These are phyloP conservation scores for Miltochrista miniata DNA, from an alignment of 2,888 invertebrate species.

Conservation along the genomic window DNA sequence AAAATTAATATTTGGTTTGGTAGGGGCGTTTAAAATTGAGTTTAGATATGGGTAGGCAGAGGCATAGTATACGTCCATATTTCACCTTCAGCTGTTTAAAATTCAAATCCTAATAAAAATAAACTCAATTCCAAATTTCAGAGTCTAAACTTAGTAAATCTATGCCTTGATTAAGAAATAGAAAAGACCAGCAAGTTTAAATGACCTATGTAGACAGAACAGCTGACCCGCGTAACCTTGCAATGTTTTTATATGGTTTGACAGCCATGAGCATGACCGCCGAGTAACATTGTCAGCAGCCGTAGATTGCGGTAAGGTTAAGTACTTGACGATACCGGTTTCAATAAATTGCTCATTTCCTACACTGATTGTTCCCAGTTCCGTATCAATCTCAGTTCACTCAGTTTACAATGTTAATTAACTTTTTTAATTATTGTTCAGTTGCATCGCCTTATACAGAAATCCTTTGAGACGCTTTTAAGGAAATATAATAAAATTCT, in stretches of 20 bases:
- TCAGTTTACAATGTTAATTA: slow-evolving; percentile 5
- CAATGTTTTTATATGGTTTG: neutral
- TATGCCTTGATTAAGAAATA: too few species aligned
- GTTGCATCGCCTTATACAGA: neutral
- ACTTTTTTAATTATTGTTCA: slow-evolving; percentile 8
- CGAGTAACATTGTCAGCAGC: neutral
- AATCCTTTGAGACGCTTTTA: neutral
- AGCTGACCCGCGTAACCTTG: neutral
- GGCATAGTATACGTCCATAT: too few species aligned
- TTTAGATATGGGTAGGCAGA: too few species aligned
- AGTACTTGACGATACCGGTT: slow-evolving; percentile 10
- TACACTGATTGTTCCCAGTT: slow-evolving; percentile 12
- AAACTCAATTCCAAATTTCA: too few species aligned
- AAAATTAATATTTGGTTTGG: too few species aligned
- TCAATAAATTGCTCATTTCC: slow-evolving; percentile 8
- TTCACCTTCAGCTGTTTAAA: too few species aligned
- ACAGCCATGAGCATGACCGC: slow-evolving; percentile 4
- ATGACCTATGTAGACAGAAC: too few species aligned
- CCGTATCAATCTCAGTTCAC: neutral
- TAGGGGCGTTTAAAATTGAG: too few species aligned
- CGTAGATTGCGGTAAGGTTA: slow-evolving; percentile 11
- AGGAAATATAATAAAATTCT: neutral
- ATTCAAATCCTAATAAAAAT: too few species aligned
- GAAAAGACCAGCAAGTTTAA: too few species aligned
- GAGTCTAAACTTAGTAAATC: too few species aligned